These are phyloP conservation scores for Axea sp. DNA, from an alignment of 2,888 invertebrate genomes.

Conservation along the genomic window DNA sequence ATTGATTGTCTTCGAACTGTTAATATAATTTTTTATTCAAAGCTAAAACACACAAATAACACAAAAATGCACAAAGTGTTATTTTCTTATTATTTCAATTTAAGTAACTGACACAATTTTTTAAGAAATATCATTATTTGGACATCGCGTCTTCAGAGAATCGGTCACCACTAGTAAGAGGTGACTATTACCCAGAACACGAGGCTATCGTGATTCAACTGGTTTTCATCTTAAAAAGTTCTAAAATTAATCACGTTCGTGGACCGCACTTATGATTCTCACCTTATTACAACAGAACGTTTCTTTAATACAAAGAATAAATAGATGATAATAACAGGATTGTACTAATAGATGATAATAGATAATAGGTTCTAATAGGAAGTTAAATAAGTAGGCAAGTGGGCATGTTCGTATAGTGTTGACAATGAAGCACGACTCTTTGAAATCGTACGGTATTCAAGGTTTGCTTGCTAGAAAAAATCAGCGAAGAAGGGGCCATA, in stretches of 20 bases:
- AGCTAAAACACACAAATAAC: no score
- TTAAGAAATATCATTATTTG: no score
- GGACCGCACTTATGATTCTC: conserved; percentile 53
- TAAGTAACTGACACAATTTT: no score
- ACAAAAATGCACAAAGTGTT: no score
- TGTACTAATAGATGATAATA: conserved; percentile 63
- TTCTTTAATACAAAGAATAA: conserved; percentile 59
- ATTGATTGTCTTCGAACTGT: no score
- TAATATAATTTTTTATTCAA: no score
- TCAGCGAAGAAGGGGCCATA: conserved; percentile 22
- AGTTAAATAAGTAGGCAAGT: conserved; percentile 63
- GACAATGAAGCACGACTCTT: conserved; percentile 62
- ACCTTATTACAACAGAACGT: conserved; percentile 53
- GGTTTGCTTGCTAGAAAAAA: conserved; percentile 48
- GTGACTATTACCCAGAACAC: neutral
- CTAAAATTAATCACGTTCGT: conserved; percentile 56
- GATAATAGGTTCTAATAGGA: conserved; percentile 64
- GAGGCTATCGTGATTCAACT: conserved; percentile 13
- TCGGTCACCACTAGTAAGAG: neutral
- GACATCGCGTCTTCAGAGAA: no score
- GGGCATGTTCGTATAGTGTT: conserved; percentile 59
- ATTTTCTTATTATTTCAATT: no score
- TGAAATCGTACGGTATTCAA: conserved; percentile 57
- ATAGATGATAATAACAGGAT: conserved; percentile 63
- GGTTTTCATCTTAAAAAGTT: conserved; percentile 21